phyloP scores from a whole-genome alignment of 2,888 invertebrate genomes.

The Chaetogeoica ovagalla region DNA sequence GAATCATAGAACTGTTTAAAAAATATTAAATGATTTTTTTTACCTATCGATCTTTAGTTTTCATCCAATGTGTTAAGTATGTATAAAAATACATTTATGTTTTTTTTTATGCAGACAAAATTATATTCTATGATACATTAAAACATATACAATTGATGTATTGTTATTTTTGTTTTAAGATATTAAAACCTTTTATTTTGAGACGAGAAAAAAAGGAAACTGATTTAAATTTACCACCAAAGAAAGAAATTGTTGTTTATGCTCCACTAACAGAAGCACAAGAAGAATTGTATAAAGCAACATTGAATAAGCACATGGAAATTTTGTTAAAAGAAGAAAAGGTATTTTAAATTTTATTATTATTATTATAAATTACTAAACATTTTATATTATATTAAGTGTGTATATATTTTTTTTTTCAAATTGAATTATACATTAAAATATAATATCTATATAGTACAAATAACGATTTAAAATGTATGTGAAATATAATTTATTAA shows the following conservation, averaged over 20 bases:
- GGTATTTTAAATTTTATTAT: constrained; percentile 6
- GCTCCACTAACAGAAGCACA: constrained; percentile 67
- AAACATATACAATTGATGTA: not conserved
- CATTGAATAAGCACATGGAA: constrained; percentile 61
- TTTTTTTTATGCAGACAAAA: too few relatives aligned
- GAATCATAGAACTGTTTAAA: too few relatives aligned
- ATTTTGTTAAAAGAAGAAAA: constrained; percentile 54
- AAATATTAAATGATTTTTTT: too few relatives aligned
- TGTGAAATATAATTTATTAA: too few relatives aligned
- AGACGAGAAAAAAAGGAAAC: constrained; percentile 71
- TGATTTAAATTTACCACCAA: constrained; percentile 66
- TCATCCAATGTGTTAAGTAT: too few relatives aligned
- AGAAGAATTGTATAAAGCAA: constrained; percentile 64
- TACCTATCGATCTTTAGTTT: too few relatives aligned
- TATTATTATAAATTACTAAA: not conserved
- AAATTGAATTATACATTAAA: too few relatives aligned
- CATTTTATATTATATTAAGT: too few relatives aligned
- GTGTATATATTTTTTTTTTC: too few relatives aligned
- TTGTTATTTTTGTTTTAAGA: constrained; percentile 56
- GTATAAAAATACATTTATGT: too few relatives aligned
- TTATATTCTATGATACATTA: not conserved
- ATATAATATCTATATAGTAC: too few relatives aligned
- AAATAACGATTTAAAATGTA: too few relatives aligned
- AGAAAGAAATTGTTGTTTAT: constrained; percentile 70
- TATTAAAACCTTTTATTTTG: constrained; percentile 71